Percentiles rank a stretch among this genome's conserved stretches.
phyloP scores from a whole-genome alignment of 1,140 invertebrate genomes.

The Leguminivora glycinivorella region DNA sequence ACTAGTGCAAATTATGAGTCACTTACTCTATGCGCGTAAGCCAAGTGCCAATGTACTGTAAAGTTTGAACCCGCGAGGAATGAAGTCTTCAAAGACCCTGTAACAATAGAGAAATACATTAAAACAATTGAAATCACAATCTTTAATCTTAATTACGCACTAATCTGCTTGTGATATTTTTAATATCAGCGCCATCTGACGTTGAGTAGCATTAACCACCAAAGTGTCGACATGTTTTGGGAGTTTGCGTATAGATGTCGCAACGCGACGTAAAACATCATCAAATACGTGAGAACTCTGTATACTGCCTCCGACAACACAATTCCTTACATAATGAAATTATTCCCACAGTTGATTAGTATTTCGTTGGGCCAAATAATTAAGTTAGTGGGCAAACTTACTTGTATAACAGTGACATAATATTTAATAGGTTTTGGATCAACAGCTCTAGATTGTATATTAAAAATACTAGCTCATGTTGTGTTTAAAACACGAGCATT shows the following conservation, averaged over 20 bases:
- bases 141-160: slow-evolving; percentile 3
- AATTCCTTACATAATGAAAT: slow-evolving; percentile 18
- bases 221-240: slow-evolving; percentile 32
- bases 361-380: slow-evolving; percentile 10
- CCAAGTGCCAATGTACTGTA: slow-evolving; percentile 96
- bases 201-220: slow-evolving; percentile 30
- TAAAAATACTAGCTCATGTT: too few relatives aligned
- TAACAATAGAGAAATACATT: slow-evolving; percentile 60
- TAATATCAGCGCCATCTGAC: slow-evolving; percentile 37
- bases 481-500: neutral
- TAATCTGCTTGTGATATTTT: neutral
- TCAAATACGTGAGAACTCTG: slow-evolving; percentile 22
- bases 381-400: slow-evolving; percentile 6
- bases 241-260: slow-evolving; percentile 36
- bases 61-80: slow-evolving; percentile 90
- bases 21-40: slow-evolving; percentile 95
- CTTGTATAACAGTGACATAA: slow-evolving; percentile 23
- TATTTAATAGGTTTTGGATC: neutral
- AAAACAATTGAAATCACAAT: slow-evolving; percentile 22
- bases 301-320: neutral
- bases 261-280: slow-evolving; percentile 31
- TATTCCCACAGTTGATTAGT: slow-evolving; percentile 22
- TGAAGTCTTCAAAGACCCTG: slow-evolving; percentile 90
- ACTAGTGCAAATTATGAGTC: slow-evolving; percentile 35
- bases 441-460: slow-evolving; percentile 2